These are phyloP conservation scores for Cebus imitator DNA, from an alignment of 2,113 vertebrate species.

Conservation along the genomic window DNA sequence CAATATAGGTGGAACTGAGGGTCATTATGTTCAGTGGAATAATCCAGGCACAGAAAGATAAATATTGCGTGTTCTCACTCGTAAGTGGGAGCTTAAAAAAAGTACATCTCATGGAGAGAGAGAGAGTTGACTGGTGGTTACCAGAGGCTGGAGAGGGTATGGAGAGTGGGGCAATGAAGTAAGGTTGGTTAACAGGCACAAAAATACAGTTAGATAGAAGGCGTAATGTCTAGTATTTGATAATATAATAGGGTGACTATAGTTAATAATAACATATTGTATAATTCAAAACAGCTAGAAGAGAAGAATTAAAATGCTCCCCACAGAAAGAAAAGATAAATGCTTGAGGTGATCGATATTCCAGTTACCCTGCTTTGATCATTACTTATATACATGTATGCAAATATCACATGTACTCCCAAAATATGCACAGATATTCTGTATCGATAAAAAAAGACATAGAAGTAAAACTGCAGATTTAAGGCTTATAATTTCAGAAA, in stretches of 20 bases:
- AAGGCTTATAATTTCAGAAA: background rate
- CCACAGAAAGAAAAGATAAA: background rate
- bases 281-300: background rate
- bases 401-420: background rate
- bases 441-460: background rate
- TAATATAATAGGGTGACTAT: background rate
- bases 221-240: background rate
- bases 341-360: background rate
- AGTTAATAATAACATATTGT: background rate
- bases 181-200: background rate
- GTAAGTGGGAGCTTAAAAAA: background rate
- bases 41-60: background rate
- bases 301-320: background rate
- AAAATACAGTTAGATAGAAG: background rate
- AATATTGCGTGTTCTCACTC: background rate
- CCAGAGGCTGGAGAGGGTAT: background rate
- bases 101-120: background rate
- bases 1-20: background rate
- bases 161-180: background rate
- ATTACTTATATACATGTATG: background rate
- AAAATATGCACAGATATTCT: background rate
- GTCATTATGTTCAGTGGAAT: background rate
- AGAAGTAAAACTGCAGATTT: constrained; percentile 51
- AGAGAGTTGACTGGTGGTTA: background rate
- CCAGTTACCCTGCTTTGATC: background rate